Conservation (phyloP, 2,888 invertebrate species). For the Lysandra bellargus region DNA sequence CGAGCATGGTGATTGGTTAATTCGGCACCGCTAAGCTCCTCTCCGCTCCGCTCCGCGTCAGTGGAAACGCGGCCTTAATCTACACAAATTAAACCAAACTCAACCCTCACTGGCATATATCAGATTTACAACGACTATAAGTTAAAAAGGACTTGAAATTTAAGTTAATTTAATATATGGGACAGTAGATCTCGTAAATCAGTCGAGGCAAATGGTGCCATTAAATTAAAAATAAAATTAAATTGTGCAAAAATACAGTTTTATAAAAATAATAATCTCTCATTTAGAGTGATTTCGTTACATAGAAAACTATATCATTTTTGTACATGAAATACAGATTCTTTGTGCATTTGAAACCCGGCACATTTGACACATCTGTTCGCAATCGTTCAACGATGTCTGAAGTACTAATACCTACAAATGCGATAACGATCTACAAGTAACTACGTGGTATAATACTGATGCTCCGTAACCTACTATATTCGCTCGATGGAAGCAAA, state of each 20-base stretch:
- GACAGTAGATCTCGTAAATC: not conserved
- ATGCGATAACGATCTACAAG: slow-evolving; percentile 51
- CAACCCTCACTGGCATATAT: not conserved
- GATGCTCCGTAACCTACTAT: slow-evolving; percentile 50
- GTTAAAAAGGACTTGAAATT: not conserved
- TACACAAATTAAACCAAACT: not conserved
- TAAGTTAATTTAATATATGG: not conserved
- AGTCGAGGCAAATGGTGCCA: not conserved
- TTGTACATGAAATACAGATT: not conserved
- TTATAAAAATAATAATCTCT: slow-evolving; percentile 9
- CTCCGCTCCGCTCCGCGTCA: too few species aligned
- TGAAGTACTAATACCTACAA: slow-evolving; percentile 38
- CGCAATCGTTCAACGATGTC: not conserved
- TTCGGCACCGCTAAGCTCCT: too few species aligned
- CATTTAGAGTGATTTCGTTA: not conserved
- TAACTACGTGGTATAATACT: slow-evolving; percentile 63
- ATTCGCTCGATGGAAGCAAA: not conserved
- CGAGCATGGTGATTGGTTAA: too few species aligned
- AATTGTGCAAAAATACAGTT: slow-evolving; percentile 11
- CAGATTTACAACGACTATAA: not conserved
- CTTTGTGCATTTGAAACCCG: slow-evolving; percentile 9
- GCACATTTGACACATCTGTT: not conserved
- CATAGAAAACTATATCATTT: not conserved
- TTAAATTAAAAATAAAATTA: not conserved
- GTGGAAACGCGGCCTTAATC: too few species aligned